Evolutionary conservation across 35 echinoderm and acorn worm species (phyloP), one percentile per base, ranked within the genome.

Genomic region (Anneissia japonica): DNA sequence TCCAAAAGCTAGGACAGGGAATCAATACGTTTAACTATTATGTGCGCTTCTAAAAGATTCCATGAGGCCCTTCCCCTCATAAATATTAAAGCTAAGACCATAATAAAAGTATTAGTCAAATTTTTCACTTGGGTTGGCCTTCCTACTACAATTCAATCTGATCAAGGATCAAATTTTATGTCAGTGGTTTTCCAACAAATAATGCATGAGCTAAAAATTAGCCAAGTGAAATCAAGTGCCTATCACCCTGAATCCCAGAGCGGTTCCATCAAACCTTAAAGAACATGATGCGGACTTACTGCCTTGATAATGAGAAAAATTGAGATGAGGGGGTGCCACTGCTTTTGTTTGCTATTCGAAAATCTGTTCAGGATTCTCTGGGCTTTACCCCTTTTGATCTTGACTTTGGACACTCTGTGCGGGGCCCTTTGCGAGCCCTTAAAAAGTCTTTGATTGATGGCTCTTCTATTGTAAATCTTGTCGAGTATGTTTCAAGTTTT

Each of bases 21-120:
- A 90, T 81, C 34, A 87, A 76, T 94, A 90, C 39, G n/a, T 87
- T 37, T 77, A 31, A 77, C 76, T 12, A 77, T 77, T 35, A 77
- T 77, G 76, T 34, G 36, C 33, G 23, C 36, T 32, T 77, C 76
- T 32, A 77, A 16, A 16, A 32, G 76, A 77, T 77, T 35, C 33
- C 76, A 16, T 1, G 76, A 77, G 23, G 73, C 73, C 31, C 6
- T 77, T 32, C 76, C 73, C 73, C 73, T 75, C 11, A 32, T 3
- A 26, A 77, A 77, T 13, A 77, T 77, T 77, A 77, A 77, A 13
- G 76, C 76, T 7, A 77, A 77, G 33, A 37, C 76, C 4, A 37
- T 77, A 32, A 32, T 77, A 77, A 77, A 77, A 32, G 32, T 26
- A 10, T 14, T 77, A 34, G 23, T 34, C 32, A 37, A 77, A 77